phyloP scores from a whole-genome alignment of 1,140 invertebrate genomes.

The Atta colombica region DNA sequence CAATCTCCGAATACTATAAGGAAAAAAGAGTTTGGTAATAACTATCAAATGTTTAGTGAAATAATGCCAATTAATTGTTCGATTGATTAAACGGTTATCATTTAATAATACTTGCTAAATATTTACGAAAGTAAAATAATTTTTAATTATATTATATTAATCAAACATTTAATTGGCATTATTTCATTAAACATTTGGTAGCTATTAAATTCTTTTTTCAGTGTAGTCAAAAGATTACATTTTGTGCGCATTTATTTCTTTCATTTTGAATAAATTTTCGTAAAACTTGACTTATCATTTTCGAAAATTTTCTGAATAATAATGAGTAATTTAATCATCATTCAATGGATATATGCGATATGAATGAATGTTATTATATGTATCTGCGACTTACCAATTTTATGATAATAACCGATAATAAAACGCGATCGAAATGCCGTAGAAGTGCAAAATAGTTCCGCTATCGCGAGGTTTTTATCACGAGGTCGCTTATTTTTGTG shows the following conservation, averaged over 20 bases:
- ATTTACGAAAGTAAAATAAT: too few species aligned
- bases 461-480: constrained; percentile 64
- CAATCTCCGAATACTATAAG: too few species aligned
- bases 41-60: too few species aligned
- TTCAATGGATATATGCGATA: constrained; percentile 17
- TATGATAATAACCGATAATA: constrained; percentile 61
- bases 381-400: constrained; percentile 28
- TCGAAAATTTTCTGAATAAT: neutral
- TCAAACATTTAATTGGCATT: too few species aligned
- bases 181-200: too few species aligned
- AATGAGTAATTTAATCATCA: constrained; percentile 1
- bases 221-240: too few species aligned
- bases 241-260: constrained; percentile 18
- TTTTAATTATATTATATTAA: too few species aligned
- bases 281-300: neutral
- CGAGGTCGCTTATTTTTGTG: constrained; percentile 60
- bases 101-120: too few species aligned
- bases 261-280: constrained; percentile 33
- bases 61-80: too few species aligned
- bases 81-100: too few species aligned
- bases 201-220: too few species aligned
- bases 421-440: constrained; percentile 46
- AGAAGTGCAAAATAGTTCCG: constrained; percentile 36
- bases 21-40: too few species aligned
- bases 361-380: neutral